Conservation (phyloP, 2,888 invertebrate species). For the Leucozona laternaria region DNA sequence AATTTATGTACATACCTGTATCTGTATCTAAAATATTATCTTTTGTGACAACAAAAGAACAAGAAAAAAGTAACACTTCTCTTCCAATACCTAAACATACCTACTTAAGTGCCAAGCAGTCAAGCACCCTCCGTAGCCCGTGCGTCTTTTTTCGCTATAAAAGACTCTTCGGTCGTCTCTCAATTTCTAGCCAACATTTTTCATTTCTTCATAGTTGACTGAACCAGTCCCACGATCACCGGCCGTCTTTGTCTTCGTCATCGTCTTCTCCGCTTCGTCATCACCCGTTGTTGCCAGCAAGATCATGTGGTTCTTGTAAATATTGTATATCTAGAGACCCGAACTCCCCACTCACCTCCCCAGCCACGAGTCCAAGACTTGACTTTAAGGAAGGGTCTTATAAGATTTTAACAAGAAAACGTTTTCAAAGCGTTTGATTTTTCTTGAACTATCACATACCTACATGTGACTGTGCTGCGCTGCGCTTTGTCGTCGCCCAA, state of each 20-base stretch:
- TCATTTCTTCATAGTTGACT: conserved; percentile 70
- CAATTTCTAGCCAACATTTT: conserved; percentile 65
- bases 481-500: conserved; percentile 55
- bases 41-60: conserved; percentile 38
- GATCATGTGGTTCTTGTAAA: conserved; percentile 52
- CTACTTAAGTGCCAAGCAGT: conserved; percentile 47
- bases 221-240: conserved; percentile 70
- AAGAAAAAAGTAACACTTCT: conserved; percentile 54
- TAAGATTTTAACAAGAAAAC: conserved; percentile 56
- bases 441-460: conserved; percentile 59
- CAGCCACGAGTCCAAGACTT: conserved; percentile 5
- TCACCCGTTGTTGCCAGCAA: conserved; percentile 8
- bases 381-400: conserved; percentile 24
- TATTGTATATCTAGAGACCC: conserved; percentile 6
- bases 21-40: conserved; percentile 13
- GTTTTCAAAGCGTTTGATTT: conserved; percentile 61
- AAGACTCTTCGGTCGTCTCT: conserved; percentile 27
- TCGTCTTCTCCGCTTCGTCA: conserved; percentile 9
- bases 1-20: conserved; percentile 1
- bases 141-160: not conserved
- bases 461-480: conserved; percentile 69
- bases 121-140: conserved; percentile 22
- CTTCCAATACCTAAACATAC: conserved; percentile 47
- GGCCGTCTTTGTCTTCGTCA: not conserved
- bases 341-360: conserved; percentile 23